phyloP scores from a whole-genome alignment of 2,113 vertebrate genomes.

The Opisthocomus hoazin region DNA sequence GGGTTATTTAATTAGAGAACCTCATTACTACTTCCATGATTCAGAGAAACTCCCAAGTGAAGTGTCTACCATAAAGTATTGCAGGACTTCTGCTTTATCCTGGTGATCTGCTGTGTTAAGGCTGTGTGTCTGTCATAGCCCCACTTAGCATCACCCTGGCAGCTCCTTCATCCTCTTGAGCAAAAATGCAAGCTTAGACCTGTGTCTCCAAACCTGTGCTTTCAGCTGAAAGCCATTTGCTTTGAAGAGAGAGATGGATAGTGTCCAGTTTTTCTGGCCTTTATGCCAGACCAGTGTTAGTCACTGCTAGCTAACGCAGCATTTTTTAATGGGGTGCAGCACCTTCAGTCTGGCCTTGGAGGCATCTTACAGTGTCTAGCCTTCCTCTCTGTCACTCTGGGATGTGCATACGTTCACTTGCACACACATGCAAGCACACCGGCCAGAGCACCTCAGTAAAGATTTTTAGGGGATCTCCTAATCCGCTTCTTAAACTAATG shows the following conservation, averaged over 20 bases:
- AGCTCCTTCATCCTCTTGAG: not conserved
- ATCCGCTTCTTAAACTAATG: not conserved
- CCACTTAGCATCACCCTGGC: not conserved
- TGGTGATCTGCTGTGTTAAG: not conserved
- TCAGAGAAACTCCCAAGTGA: not conserved
- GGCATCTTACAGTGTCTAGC: not conserved
- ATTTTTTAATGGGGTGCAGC: not conserved
- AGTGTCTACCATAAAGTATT: not conserved
- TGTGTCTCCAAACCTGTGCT: not conserved
- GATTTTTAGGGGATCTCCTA: not conserved
- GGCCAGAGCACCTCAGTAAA: not conserved
- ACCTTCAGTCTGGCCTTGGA: not conserved
- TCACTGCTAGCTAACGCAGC: not conserved
- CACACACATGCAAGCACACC: too few species aligned
- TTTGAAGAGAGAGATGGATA: not conserved
- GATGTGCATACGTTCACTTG: accelerated
- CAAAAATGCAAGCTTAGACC: not conserved
- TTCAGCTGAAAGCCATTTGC: not conserved
- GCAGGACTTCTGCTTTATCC: not conserved
- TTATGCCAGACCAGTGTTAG: not conserved
- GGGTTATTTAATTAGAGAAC: not conserved
- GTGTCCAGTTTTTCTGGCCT: not conserved
- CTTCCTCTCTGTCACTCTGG: not conserved
- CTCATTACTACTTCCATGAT: not conserved
- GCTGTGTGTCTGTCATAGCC: not conserved